Base-by-base conservation (phyloP, 2,888 invertebrate species). In the Drosophila cracens region DNA sequence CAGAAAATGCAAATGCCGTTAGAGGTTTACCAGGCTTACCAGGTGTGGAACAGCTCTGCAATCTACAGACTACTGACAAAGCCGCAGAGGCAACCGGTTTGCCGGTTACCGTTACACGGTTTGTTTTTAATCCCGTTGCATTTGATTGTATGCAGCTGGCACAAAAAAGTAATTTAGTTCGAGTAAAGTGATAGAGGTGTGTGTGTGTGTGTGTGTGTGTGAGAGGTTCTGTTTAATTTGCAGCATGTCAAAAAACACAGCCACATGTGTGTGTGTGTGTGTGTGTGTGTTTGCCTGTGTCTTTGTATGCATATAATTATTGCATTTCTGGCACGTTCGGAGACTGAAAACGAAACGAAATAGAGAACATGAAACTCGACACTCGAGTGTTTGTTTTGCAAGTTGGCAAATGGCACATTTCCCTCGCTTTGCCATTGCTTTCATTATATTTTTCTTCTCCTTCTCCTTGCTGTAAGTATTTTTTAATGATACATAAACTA, bases 401-500 rank as follows among this genome's bases (percentile, higher is more conserved):
- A 81, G 76, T 79, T 83, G 87, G 86, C 86, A 89, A 87, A 89
- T 87, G 89, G 90, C 83, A 85, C 88, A 87, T 82, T 87, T 89
- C 78, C 87, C 83, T 73, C 58, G 69, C 65, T 72, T 70, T 62
- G 58, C 76, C 79, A 61, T 64, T 64, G 67, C 73, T 81, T 74
- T 83, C 81, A 82, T 82, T 81, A 82, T 76, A 52, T 64, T 71
- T 70, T 69, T 65, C 69, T 48, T 60, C 67, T 57, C 40, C 52
- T 57, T 54, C 52, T 62, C 52, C 63, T 57, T 48, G 63, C 70
- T 58, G 73, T 89, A 89, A 86, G 89, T 87, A 86, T 86, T 87
- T 87, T 87, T 90, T 87, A 87, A 87, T 87, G 90, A 87, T 87
- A 90, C 83, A 90, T 80, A 82, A 88, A 89, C 86, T 87, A 87